Base-by-base conservation (phyloP, 1,140 invertebrate genomes). In the Diabrotica virgifera region DNA sequence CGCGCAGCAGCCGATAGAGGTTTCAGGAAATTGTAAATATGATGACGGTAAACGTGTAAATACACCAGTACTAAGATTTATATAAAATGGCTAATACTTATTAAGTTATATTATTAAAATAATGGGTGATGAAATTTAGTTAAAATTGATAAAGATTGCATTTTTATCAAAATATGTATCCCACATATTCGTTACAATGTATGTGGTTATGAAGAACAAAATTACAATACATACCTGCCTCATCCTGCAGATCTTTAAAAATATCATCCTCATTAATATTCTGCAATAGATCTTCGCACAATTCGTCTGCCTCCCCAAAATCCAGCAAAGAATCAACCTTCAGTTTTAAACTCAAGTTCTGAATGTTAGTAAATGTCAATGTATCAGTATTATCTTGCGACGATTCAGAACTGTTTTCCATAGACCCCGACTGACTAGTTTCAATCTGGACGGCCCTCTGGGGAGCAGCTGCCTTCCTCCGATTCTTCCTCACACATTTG, bases 211-310 rank as follows among this genome's bases (percentile, higher is more conserved):
- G 5, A 10, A 9, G 9, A 10, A 10, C 12, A 10, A 51, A 51
- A 51, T 10, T 1, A 51, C 13, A 59, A 60, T 8, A 65, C 11
- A 59, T 54, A 74, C 73, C 72, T 38, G 72, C 65, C 66, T 75
- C 72, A n/a, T 75, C 72, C 52, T 67, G 72, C 35, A 75, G 52
- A 50, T 73, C 74, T 63, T 74, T 74, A 62, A 75, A 75, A 61
- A 75, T 72, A 69, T 75, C 68, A 58, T 72, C 68, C 14, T 74
- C 71, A 50, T 68, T 65, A 14, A 75, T 72, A 55, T 71, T 67
- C 2, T 64, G 53, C 40, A 69, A 62, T 51, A 72, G 54, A 62
- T 75, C 72, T 5, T 70, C 74, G 61, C 54, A 59, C 36, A 65
- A 64, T 38, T 68, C 60, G 9, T 55, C 59, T 13, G 52, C 52